Base-by-base conservation (phyloP, 2,888 invertebrate genomes). In the Stenolophus ochropezus region DNA sequence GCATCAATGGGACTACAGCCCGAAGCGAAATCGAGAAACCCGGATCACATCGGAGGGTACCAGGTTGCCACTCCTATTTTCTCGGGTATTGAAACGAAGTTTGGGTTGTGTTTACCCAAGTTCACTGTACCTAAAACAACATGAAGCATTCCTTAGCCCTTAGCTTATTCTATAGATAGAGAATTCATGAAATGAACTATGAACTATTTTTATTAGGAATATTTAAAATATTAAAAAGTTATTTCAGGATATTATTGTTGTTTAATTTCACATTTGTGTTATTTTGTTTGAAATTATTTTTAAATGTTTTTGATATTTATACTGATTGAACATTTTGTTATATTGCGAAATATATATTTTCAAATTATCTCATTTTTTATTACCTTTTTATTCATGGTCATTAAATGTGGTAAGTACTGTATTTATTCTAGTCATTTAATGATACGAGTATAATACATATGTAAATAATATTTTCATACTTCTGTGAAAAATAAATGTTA, bases 11-110 rank as follows among this genome's bases (percentile, higher is more conserved):
- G 91, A 83, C 87, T 91, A 73, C 90, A 92, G 0, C 91, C 93
- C 14, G 93, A 93, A 74, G 91, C 92, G 82, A 90, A 92, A 75
- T 92, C 95, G 25, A 92, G 93, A 84, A 96, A 96, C 89, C 94
- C 96, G 0, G 97, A 99, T 88, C 99, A 99, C 90, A 95, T 99
- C 87, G 99, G 99, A 82, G 98, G 99, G 16, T 99, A 97, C 91
- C 94, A 96, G 86, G 95, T 98, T 76, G 99, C 98, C 0, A 91
- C 96, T 85, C 98, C 99, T 0, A 96, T 99, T 47, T 95, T 99
- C 87, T 95, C 96, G 82, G 99, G 99, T 65, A 96, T 99, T 83
- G 99, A 99, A 91, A 96, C 97, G 85, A 99, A 99, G 90, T 99
- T 99, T 89, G 99, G 99, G 33, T 93, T 99, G 81, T 96, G 96